Evolutionary conservation across 2,888 invertebrate genomes (phyloP).

Genomic region (Lycophotia porphyrea): DNA sequence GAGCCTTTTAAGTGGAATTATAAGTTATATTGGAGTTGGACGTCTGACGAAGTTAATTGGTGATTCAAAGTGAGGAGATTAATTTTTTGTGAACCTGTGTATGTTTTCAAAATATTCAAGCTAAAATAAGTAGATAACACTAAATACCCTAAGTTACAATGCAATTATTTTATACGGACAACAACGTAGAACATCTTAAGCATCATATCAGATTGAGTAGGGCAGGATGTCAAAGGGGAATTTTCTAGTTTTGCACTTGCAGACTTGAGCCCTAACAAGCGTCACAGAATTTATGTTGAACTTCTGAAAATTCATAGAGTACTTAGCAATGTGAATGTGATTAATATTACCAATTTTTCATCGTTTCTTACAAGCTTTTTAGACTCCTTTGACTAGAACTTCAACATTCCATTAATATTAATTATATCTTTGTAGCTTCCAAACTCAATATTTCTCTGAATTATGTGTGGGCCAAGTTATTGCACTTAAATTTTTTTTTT

Average conservation of each 20-base stretch:
- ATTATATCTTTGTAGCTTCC: background rate
- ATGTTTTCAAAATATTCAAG: too few relatives aligned
- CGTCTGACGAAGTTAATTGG: too few relatives aligned
- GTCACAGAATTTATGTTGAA: background rate
- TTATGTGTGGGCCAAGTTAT: background rate
- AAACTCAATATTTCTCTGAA: background rate
- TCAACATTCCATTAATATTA: background rate
- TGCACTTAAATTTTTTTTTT: constrained; percentile 9
- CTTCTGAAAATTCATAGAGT: background rate
- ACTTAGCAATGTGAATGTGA: background rate
- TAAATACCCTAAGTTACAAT: too few relatives aligned
- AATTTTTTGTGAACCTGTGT: too few relatives aligned
- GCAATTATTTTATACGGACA: too few relatives aligned
- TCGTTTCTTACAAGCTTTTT: background rate
- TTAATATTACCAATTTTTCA: background rate
- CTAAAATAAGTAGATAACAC: too few relatives aligned
- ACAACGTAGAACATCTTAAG: too few relatives aligned
- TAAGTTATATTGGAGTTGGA: too few relatives aligned
- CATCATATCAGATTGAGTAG: too few relatives aligned
- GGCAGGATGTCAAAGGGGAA: background rate
- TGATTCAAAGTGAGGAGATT: too few relatives aligned
- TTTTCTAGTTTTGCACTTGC: background rate
- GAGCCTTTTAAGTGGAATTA: too few relatives aligned
- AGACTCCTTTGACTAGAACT: background rate
- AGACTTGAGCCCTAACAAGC: background rate